Evolutionary conservation across 2,113 vertebrate genomes (phyloP).

Genomic region (Tympanuchus pallidicinctus): DNA sequence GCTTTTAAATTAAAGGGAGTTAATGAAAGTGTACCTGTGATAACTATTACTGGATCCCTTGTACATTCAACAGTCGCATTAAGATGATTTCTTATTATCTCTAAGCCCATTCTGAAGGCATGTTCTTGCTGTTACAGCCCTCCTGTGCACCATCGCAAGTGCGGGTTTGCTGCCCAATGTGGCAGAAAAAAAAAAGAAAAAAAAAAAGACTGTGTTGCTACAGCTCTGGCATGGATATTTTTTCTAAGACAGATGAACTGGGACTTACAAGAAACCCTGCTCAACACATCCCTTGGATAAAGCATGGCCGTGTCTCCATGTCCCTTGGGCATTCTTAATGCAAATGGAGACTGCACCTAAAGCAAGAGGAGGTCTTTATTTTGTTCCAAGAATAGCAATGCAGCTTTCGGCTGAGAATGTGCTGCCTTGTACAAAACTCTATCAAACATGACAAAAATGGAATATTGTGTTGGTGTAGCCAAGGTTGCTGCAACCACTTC

Average conservation of each 20-base stretch:
- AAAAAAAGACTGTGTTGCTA: neutral
- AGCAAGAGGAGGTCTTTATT: neutral
- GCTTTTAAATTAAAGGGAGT: constrained; percentile 71
- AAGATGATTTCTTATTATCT: constrained; percentile 66
- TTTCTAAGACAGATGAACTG: neutral
- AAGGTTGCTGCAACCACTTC: neutral
- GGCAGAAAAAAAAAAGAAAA: neutral
- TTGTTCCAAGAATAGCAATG: constrained; percentile 26
- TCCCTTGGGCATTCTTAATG: neutral
- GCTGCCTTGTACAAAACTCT: neutral
- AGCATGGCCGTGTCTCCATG: neutral
- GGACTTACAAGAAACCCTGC: neutral
- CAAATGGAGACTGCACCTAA: constrained; percentile 27
- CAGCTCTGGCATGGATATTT: neutral
- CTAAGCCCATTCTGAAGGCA: constrained; percentile 52
- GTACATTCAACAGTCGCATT: constrained; percentile 56
- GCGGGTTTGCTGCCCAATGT: neutral
- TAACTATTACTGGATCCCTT: constrained; percentile 52
- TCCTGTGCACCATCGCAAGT: constrained; percentile 54
- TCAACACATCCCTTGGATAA: neutral
- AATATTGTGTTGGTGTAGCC: constrained; percentile 30
- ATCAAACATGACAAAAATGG: constrained; percentile 32
- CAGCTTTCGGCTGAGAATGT: neutral
- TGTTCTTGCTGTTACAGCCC: constrained; percentile 44
- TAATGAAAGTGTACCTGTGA: constrained; percentile 71